These are phyloP conservation scores for Capricornis sumatraensis DNA, from an alignment of 2,113 vertebrate genomes.

Conservation along the genomic window DNA sequence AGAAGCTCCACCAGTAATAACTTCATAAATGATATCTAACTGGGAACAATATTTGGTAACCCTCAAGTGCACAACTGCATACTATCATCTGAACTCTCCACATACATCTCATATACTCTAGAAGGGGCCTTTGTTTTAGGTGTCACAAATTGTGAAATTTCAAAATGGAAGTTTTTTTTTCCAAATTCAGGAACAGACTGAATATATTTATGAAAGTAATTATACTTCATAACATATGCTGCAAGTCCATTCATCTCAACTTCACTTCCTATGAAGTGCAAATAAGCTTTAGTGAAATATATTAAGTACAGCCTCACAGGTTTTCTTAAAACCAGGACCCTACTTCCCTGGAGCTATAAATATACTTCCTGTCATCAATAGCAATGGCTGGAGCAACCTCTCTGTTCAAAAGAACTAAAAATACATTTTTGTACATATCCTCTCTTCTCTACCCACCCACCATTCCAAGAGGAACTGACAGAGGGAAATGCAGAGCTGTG, in stretches of 20 bases:
- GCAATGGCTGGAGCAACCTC: slow-evolving; percentile 47
- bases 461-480: slow-evolving; percentile 56
- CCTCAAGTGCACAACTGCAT: not conserved
- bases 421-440: slow-evolving; percentile 67
- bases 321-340: slow-evolving; percentile 39
- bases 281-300: slow-evolving; percentile 45
- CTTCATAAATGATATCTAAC: slow-evolving; percentile 7
- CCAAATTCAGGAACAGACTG: not conserved
- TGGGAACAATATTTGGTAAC: not conserved
- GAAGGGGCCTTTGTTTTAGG: not conserved
- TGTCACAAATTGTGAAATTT: not conserved
- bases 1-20: not conserved
- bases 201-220: slow-evolving; percentile 15
- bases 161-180: slow-evolving; percentile 22
- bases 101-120: not conserved
- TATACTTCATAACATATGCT: not conserved
- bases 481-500: slow-evolving; percentile 39
- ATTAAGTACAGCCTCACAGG: slow-evolving; percentile 16
- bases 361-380: slow-evolving; percentile 64
- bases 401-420: slow-evolving; percentile 71
- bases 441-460: slow-evolving; percentile 55
- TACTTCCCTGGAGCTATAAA: slow-evolving; percentile 59
- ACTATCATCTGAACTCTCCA: not conserved
- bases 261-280: not conserved
- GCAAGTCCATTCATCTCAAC: not conserved